Percentiles rank a stretch among this genome's conserved stretches.
Conservation (phyloP, 2,797 vertebrate species). For the Cyclopterus lumpus region DNA sequence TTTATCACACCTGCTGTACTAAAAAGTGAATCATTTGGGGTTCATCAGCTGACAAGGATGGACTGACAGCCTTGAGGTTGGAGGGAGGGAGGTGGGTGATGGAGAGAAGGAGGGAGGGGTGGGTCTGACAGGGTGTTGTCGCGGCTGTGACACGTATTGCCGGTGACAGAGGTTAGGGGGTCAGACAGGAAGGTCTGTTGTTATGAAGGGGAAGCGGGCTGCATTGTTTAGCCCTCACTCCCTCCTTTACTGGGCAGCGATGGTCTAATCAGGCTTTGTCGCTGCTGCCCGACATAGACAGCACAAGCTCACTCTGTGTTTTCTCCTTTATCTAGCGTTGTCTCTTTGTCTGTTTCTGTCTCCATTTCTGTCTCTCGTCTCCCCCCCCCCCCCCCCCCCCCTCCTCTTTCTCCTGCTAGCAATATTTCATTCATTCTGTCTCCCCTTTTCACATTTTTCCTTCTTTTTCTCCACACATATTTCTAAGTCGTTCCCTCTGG, state of each 20-base stretch:
- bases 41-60: constrained; percentile 58
- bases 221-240: constrained; percentile 82
- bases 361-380: constrained; percentile 31
- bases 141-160: constrained; percentile 82
- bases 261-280: constrained; percentile 85
- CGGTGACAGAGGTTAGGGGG: constrained; percentile 86
- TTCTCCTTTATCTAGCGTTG: constrained; percentile 60
- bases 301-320: constrained; percentile 67
- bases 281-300: constrained; percentile 55
- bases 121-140: constrained; percentile 76
- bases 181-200: constrained; percentile 86
- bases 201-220: constrained; percentile 80
- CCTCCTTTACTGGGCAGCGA: constrained; percentile 72
- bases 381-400: neutral
- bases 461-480: constrained; percentile 17
- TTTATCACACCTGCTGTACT: constrained; percentile 44
- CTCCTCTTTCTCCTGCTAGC: constrained; percentile 9
- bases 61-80: constrained; percentile 47
- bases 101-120: constrained; percentile 21
- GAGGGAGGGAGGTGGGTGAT: constrained; percentile 23
- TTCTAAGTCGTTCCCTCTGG: constrained; percentile 47
- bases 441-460: constrained; percentile 6
- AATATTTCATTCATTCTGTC: constrained; percentile 21
- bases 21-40: constrained; percentile 60
- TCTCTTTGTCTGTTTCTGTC: constrained; percentile 63